These are phyloP conservation scores for Calosoma granatense DNA, from an alignment of 1,140 invertebrate species.

Conservation along the genomic window DNA sequence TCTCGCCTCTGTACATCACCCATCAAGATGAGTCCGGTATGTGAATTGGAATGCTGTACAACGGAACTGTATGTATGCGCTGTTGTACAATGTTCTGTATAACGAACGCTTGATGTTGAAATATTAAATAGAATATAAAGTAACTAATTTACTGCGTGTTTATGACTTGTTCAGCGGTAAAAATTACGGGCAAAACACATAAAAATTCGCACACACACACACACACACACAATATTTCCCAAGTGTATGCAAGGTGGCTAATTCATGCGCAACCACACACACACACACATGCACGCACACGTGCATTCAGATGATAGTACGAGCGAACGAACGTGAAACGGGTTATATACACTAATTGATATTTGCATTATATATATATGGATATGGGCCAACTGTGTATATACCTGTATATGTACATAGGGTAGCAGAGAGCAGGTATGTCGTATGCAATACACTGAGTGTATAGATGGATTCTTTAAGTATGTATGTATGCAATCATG, in stretches of 20 bases:
- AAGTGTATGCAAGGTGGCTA: background rate
- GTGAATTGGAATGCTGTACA: no score
- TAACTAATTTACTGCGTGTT: constrained; percentile 1
- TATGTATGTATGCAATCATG: constrained; percentile 7
- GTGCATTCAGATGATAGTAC: no score
- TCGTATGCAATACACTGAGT: background rate
- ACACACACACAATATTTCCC: constrained; percentile 1
- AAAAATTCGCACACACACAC: constrained; percentile 3
- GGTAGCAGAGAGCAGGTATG: no score
- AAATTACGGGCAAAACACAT: background rate
- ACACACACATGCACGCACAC: no score
- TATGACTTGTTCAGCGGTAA: background rate
- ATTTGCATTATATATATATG: background rate
- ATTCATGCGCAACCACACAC: no score
- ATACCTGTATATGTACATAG: no score
- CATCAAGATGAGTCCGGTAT: no score
- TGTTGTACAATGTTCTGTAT: no score
- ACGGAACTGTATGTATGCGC: no score
- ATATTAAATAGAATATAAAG: background rate
- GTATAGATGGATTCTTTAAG: background rate
- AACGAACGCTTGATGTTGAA: no score
- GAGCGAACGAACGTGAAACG: no score
- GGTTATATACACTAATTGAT: constrained; percentile 7
- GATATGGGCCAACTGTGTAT: background rate
- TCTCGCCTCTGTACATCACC: no score